These are phyloP conservation scores for Perdix hodgsoniae DNA, from an alignment of 2,797 vertebrate genomes.

Conservation along the genomic window DNA sequence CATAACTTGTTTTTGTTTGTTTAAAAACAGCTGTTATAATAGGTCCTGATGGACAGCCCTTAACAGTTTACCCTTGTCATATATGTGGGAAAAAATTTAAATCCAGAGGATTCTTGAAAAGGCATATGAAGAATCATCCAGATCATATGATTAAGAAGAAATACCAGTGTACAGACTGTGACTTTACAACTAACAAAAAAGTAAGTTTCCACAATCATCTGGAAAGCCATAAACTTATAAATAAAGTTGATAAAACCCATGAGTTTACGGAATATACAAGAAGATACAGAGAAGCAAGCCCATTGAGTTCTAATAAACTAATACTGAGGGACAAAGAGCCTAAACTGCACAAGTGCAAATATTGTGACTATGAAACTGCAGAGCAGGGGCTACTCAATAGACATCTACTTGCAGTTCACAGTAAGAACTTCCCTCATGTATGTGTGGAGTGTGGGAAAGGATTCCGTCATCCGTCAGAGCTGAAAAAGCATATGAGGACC, in stretches of 20 bases:
- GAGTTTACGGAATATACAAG: slow-evolving; percentile 96
- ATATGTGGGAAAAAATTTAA: slow-evolving; percentile 94
- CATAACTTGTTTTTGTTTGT: slow-evolving; percentile 72
- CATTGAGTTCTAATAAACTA: slow-evolving; percentile 94
- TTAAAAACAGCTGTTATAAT: slow-evolving; percentile 89
- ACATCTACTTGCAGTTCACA: slow-evolving; percentile 89
- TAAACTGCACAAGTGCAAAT: slow-evolving; percentile 91
- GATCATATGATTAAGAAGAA: slow-evolving; percentile 92
- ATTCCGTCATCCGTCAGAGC: slow-evolving; percentile 91
- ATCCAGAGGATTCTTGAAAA: slow-evolving; percentile 90
- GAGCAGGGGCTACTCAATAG: slow-evolving; percentile 91
- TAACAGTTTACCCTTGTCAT: slow-evolving; percentile 92
- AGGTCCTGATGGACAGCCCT: slow-evolving; percentile 90
- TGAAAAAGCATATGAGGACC: slow-evolving; percentile 93
- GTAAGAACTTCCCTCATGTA: slow-evolving; percentile 90
- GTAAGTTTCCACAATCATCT: slow-evolving; percentile 93
- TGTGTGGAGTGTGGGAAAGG: slow-evolving; percentile 92
- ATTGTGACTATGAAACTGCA: slow-evolving; percentile 90
- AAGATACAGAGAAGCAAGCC: slow-evolving; percentile 95
- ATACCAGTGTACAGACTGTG: slow-evolving; percentile 92
- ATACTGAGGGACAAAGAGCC: slow-evolving; percentile 96
- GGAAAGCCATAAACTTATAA: slow-evolving; percentile 98
- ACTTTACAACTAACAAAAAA: slow-evolving; percentile 94
- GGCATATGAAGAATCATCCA: slow-evolving; percentile 93
- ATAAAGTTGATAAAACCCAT: slow-evolving; percentile 92